Conservation (phyloP, 2,797 vertebrate genomes). For the Microhierax caerulescens region DNA sequence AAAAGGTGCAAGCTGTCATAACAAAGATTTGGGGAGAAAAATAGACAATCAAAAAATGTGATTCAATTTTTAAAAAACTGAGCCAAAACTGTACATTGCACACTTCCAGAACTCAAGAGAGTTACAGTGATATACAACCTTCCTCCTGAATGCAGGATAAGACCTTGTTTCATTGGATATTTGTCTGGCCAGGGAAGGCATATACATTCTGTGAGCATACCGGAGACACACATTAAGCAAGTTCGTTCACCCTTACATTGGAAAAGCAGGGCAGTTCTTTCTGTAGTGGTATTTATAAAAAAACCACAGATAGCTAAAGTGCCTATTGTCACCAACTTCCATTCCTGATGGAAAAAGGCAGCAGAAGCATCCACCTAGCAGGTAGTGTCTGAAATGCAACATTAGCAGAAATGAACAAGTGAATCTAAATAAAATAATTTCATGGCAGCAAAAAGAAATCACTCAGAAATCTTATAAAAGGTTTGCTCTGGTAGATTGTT, state of each 20-base stretch:
- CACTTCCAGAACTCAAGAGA: not conserved
- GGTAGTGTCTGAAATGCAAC: not conserved
- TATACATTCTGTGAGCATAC: not conserved
- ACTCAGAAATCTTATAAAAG: not conserved
- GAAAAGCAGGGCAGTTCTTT: not conserved
- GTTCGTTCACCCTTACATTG: not conserved
- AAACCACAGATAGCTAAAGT: not conserved
- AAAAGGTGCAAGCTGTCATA: not conserved
- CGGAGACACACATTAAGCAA: not conserved
- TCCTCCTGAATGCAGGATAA: not conserved
- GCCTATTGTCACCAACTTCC: not conserved
- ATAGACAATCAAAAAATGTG: not conserved
- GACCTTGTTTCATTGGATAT: not conserved
- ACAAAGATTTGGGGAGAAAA: not conserved
- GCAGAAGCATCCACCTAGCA: not conserved
- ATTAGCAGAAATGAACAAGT: not conserved
- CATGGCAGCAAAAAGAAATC: not conserved
- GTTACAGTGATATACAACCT: not conserved
- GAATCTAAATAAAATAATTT: not conserved
- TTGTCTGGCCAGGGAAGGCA: not conserved
- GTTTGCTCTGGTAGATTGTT: not conserved
- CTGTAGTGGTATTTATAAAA: not conserved
- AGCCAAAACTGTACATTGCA: not conserved
- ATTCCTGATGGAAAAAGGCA: not conserved
- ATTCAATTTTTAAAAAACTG: not conserved